Evolutionary conservation across 2,113 vertebrate species (phyloP).

Genomic region (Chloropsis hardwickii): DNA sequence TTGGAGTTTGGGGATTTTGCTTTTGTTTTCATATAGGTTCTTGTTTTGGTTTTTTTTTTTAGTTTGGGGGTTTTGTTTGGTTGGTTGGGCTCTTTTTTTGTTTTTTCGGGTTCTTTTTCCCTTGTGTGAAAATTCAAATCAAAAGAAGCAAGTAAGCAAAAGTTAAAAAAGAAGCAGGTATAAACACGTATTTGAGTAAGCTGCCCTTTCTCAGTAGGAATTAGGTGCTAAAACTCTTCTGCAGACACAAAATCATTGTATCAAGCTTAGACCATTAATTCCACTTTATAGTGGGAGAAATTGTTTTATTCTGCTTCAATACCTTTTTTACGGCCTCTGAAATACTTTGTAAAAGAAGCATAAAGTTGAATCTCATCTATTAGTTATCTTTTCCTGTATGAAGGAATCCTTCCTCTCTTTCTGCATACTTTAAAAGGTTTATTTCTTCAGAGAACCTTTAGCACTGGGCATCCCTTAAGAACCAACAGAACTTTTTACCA

Average conservation of each 20-base stretch:
- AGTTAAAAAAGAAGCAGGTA: not conserved
- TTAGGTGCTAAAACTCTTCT: not conserved
- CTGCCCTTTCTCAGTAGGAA: not conserved
- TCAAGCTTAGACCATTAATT: not conserved
- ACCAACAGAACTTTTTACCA: not conserved
- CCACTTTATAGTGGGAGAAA: not conserved
- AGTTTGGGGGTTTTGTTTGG: not conserved
- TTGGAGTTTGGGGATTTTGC: not conserved
- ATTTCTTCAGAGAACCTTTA: not conserved
- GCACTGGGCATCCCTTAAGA: not conserved
- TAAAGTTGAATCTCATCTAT: not conserved
- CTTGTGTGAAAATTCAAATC: not conserved
- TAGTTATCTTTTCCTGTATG: not conserved
- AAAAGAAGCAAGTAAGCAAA: not conserved
- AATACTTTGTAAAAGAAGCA: not conserved
- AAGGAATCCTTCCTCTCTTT: not conserved
- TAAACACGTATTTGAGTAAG: not conserved
- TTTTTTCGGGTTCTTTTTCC: not conserved
- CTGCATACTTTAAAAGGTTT: fast-evolving
- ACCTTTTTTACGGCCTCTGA: not conserved
- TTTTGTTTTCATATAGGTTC: not conserved
- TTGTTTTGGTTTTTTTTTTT: not conserved
- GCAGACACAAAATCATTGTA: not conserved
- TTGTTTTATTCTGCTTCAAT: not conserved
- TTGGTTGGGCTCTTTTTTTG: not conserved